Percentiles rank a stretch among this genome's conserved stretches.
Evolutionary conservation across 2,888 invertebrate species (phyloP).

Genomic region (Andrena flavipes): DNA sequence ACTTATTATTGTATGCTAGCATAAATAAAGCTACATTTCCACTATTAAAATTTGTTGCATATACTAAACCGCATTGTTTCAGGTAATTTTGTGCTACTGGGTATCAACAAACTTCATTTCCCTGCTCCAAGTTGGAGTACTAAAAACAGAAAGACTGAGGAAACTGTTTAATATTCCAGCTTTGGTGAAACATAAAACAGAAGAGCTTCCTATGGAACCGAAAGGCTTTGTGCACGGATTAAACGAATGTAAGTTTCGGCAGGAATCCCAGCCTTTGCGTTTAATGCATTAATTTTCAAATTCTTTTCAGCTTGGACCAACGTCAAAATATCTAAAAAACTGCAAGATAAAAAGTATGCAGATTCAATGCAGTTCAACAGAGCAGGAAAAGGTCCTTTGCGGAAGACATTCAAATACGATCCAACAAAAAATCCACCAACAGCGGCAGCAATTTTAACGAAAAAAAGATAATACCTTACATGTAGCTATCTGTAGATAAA

Average conservation of each 20-base stretch:
- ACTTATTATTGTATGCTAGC: not conserved
- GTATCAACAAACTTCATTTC: conserved; percentile 94
- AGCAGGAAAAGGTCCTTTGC: conserved; percentile 94
- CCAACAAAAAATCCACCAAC: conserved; percentile 87
- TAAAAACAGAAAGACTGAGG: conserved; percentile 91
- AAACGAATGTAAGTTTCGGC: conserved; percentile 41
- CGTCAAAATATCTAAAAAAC: conserved; percentile 91
- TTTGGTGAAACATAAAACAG: conserved; percentile 86
- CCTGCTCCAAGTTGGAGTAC: conserved; percentile 91
- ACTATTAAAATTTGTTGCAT: not conserved
- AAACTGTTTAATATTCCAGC: conserved; percentile 91
- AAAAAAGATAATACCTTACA: conserved; percentile 84
- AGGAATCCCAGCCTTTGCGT: not conserved
- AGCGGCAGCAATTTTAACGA: conserved; percentile 85
- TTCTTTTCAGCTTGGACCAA: conserved; percentile 90
- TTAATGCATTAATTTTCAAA: not conserved
- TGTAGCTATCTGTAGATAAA: conserved; percentile 26
- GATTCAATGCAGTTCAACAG: conserved; percentile 93
- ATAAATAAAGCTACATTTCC: not conserved
- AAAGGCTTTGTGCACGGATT: conserved; percentile 80
- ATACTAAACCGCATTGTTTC: conserved; percentile 32
- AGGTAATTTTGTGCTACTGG: conserved; percentile 96
- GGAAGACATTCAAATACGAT: conserved; percentile 95
- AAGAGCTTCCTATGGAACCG: conserved; percentile 30
- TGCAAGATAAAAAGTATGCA: conserved; percentile 91